Evolutionary conservation across 2,797 vertebrate species (phyloP), one percentile per base, ranked within the genome.

Genomic region (Anguilla anguilla): DNA sequence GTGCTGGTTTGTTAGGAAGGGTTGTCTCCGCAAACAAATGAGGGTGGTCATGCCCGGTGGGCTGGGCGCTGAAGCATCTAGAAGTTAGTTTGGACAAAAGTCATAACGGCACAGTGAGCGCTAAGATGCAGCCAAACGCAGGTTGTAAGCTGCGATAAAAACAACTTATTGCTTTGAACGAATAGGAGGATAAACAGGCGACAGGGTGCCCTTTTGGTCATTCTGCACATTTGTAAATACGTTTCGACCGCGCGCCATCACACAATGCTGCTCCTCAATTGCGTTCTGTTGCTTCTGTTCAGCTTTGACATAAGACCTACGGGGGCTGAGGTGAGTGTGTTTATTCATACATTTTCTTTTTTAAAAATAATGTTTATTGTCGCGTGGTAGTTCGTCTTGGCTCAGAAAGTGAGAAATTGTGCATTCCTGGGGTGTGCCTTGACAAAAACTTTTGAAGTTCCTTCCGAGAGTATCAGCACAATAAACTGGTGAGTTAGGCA

Each of bases 21-120:
- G 43, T 82, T 49, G 43, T 51, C 79, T 82, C 79, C 79, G 79
- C 79, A 49, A 82, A 82, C 79, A 82, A 82, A 82, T 51, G 79
- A 51, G 79, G 79, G 79, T 49, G 79, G 79, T 82, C 46, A 51
- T 51, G 6, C 1, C 46, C 22, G 46, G 79, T 39, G 79, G 79
- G 79, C 39, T 82, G 79, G 79, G 43, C 79, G 25, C 79, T 82
- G 19, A 82, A 82, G 11, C 22, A 25, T 82, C 46, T 82, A 19
- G 77, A 82, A 82, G 43, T 82, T 25, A 82, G 43, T 82, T 82
- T 82, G 79, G 22, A 51, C 79, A 49, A 49, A 77, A 82, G 79
- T 82, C 79, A 82, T 31, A 82, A 82, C 79, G 46, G 46, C 79
- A 25, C 79, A 82, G 79, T 49, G 46, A 82, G 79, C 1, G 43